These are phyloP conservation scores for Diplodus puntazzo DNA, from an alignment of 2,797 vertebrate genomes.

Conservation along the genomic window DNA sequence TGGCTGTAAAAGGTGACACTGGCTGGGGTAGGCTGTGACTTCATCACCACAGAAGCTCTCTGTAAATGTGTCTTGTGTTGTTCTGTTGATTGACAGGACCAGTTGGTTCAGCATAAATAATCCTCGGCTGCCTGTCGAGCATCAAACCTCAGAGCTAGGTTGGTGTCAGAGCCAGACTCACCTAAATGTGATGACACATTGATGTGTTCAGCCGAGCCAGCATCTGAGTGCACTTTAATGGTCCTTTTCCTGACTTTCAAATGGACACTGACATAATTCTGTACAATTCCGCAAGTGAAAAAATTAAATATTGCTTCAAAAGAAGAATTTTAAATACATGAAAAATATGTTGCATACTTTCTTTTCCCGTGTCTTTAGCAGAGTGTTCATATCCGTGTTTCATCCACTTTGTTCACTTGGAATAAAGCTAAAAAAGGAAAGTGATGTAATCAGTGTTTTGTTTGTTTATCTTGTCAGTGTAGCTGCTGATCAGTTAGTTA, in stretches of 20 bases:
- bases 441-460: neutral
- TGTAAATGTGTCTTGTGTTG: conserved; percentile 24
- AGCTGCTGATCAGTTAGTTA: neutral
- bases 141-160: conserved; percentile 25
- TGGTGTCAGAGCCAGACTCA: conserved; percentile 43
- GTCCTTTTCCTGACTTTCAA: conserved; percentile 60
- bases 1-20: conserved; percentile 20
- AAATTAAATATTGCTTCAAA: conserved; percentile 64
- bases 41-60: neutral
- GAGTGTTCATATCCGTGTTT: conserved; percentile 71
- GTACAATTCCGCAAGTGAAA: conserved; percentile 58
- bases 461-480: conserved; percentile 11
- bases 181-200: conserved; percentile 60
- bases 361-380: conserved; percentile 52
- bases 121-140: conserved; percentile 8
- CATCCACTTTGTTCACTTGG: conserved; percentile 53
- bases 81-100: conserved; percentile 46
- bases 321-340: conserved; percentile 54
- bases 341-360: conserved; percentile 32
- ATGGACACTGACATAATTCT: conserved; percentile 55
- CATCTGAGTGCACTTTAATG: conserved; percentile 77
- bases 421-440: conserved; percentile 60
- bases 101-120: conserved; percentile 38
- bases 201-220: conserved; percentile 32
- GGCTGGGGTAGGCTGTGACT: neutral